Evolutionary conservation across 2,113 vertebrate genomes (phyloP).

Genomic region (Galbula dea): DNA sequence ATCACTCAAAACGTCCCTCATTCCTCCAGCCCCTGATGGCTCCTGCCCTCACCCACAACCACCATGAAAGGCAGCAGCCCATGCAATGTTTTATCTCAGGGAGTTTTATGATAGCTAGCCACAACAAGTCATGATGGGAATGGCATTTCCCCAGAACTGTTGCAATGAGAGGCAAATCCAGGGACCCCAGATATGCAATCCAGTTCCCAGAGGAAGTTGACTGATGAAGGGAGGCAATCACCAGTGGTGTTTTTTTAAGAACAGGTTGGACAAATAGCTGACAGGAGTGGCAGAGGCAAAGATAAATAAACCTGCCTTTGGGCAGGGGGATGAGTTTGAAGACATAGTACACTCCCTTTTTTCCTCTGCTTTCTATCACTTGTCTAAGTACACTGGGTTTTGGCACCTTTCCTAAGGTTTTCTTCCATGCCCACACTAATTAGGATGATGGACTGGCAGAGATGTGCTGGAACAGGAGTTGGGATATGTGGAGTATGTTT

Average conservation of each 20-base stretch:
- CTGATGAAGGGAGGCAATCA: neutral
- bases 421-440: neutral
- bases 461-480: neutral
- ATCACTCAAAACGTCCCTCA: neutral
- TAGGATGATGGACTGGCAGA: neutral
- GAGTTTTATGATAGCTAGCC: neutral
- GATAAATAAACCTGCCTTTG: neutral
- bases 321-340: neutral
- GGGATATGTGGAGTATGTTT: neutral
- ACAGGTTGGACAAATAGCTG: neutral
- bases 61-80: neutral
- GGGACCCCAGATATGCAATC: neutral
- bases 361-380: neutral
- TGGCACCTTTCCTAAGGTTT: neutral
- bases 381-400: neutral
- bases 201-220: neutral
- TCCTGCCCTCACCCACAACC: neutral
- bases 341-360: neutral
- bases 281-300: neutral
- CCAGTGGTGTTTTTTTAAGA: neutral
- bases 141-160: neutral
- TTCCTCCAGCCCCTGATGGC: neutral
- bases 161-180: neutral
- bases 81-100: fast-evolving
- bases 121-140: neutral